phyloP scores from a whole-genome alignment of 2,888 invertebrate species.

The Lepidocyrtoides sp. region DNA sequence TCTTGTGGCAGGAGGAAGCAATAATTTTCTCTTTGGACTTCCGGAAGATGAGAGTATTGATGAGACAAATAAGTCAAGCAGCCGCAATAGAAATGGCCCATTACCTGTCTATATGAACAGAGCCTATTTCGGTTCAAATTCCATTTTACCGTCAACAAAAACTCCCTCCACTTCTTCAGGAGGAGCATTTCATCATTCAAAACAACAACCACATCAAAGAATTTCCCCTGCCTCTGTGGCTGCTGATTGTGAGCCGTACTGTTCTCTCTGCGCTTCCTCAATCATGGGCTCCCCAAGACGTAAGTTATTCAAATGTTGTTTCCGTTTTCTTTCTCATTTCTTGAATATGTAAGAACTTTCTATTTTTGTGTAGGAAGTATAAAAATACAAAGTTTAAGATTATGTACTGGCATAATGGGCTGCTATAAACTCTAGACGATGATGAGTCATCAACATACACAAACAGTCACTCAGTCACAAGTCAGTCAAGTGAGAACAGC shows the following conservation, averaged over 20 bases:
- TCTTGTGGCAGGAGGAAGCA: conserved; percentile 73
- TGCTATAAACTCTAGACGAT: conserved; percentile 10
- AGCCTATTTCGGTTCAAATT: conserved; percentile 68
- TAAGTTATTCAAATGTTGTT: conserved; percentile 76
- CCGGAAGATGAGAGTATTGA: conserved; percentile 54
- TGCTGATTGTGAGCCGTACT: conserved; percentile 84
- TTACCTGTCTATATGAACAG: conserved; percentile 73
- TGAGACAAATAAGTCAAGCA: conserved; percentile 5
- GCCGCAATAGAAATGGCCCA: conserved; percentile 17
- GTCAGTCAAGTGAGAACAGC: conserved; percentile 16
- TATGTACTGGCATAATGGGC: not conserved
- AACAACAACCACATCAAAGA: conserved; percentile 8
- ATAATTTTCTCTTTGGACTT: conserved; percentile 57
- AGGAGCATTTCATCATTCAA: not conserved
- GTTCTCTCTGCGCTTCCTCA: conserved; percentile 82
- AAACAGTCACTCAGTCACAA: conserved; percentile 35
- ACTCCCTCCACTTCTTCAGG: not conserved
- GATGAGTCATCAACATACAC: conserved; percentile 60
- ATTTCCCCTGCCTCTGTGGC: conserved; percentile 43
- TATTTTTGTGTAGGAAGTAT: not conserved
- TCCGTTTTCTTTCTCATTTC: conserved; percentile 24
- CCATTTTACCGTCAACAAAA: not conserved
- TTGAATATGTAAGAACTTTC: conserved; percentile 17
- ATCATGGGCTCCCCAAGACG: conserved; percentile 79
- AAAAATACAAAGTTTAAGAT: not conserved